Evolutionary conservation across 2,888 invertebrate species (phyloP).

Genomic region (Magallana nippona): DNA sequence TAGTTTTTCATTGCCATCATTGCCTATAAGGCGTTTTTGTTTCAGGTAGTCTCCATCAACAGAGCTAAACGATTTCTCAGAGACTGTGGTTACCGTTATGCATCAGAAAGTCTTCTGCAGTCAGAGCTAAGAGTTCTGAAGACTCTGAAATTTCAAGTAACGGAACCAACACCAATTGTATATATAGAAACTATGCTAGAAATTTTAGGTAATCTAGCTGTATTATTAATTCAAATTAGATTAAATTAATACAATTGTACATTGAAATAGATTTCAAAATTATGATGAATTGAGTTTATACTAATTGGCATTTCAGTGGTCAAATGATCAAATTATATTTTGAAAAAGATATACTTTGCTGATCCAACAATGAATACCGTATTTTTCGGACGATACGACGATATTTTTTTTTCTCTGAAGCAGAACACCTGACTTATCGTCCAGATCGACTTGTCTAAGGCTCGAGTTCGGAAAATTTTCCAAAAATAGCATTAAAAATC

Average conservation of each 20-base stretch:
- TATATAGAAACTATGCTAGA: conserved; percentile 77
- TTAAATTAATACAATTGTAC: not conserved
- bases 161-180: conserved; percentile 69
- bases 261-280: not conserved
- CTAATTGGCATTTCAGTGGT: not conserved
- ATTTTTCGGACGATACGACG: too few species aligned
- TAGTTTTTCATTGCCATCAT: not conserved
- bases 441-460: too few species aligned
- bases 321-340: not conserved
- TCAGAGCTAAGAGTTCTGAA: conserved; percentile 80
- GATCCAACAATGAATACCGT: too few species aligned
- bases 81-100: conserved; percentile 78
- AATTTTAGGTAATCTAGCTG: conserved; percentile 68
- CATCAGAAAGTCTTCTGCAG: conserved; percentile 76
- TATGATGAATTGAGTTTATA: not conserved
- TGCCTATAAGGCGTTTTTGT: conserved; percentile 26
- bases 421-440: too few species aligned
- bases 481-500: too few species aligned
- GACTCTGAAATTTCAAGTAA: conserved; percentile 75
- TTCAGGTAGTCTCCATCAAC: conserved; percentile 43
- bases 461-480: too few species aligned
- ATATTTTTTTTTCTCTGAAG: too few species aligned
- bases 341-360: not conserved
- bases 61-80: conserved; percentile 72
- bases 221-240: not conserved